These are phyloP conservation scores for Ichneumon xanthorius DNA, from an alignment of 2,888 invertebrate species.

Conservation along the genomic window DNA sequence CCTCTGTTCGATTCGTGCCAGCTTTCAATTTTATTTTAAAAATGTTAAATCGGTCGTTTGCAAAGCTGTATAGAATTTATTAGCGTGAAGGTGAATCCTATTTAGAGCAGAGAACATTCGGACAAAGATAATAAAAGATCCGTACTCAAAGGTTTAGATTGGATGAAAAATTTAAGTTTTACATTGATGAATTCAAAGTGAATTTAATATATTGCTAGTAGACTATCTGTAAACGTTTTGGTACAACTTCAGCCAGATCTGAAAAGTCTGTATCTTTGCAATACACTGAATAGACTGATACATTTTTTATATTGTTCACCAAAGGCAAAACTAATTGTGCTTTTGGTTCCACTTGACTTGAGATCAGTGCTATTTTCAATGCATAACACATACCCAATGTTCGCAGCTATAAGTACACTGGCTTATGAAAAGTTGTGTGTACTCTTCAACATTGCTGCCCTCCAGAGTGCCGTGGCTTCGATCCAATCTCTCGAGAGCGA, in stretches of 20 bases:
- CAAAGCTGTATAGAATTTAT: not conserved
- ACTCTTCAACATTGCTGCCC: constrained; percentile 97
- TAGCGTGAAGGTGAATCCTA: not conserved
- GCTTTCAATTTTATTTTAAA: not conserved
- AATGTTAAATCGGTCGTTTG: not conserved
- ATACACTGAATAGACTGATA: not conserved
- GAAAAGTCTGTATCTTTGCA: too few relatives aligned
- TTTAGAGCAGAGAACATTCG: not conserved
- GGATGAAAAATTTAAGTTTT: too few relatives aligned
- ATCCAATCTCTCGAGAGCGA: constrained; percentile 95
- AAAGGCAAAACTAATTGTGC: too few relatives aligned
- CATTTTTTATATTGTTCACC: not conserved
- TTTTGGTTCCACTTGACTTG: not conserved
- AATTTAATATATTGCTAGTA: too few relatives aligned
- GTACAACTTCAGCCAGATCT: too few relatives aligned
- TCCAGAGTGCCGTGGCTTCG: constrained; percentile 95
- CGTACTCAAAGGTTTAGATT: too few relatives aligned
- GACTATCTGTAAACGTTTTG: too few relatives aligned
- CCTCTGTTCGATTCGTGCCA: not conserved
- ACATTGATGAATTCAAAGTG: too few relatives aligned
- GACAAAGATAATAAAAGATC: not conserved
- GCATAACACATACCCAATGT: constrained; percentile 27
- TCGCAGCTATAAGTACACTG: constrained; percentile 93
- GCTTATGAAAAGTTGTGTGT: constrained; percentile 97
- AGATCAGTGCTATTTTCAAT: not conserved